Base-by-base conservation (phyloP, 2,888 invertebrate species). In the Coleophora flavipennella region DNA sequence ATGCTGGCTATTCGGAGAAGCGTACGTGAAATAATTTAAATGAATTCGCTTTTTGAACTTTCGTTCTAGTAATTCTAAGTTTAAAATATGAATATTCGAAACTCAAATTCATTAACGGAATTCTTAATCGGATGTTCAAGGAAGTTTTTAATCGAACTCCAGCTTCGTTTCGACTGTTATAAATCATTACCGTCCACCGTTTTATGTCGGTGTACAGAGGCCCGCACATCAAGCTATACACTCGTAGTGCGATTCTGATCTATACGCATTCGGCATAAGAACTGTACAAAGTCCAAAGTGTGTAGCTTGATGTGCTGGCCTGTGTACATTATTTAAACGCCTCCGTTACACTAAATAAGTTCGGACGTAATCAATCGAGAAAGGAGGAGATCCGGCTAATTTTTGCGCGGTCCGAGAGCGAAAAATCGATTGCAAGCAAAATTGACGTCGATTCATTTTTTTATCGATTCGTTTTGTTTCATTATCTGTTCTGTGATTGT, bases 401-500 rank as follows among this genome's bases (percentile, higher is more conserved):
- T 75, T 72, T 63, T 60, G 53, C 52, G 56, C 55, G 50, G 59
- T 58, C 57, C 59, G 59, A 61, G 20, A 46, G 49, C 50, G 52
- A 44, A 51, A 67, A 69, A 69, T 67, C 69, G 72, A 69, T 70
- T 65, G 69, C 67, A 69, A 62, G 67, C 64, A 64, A 62, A 63
- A 67, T 60, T 64, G 68, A 68, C 55, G 60, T 58, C 53, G 59
- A 55, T 52, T 55, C 49, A 33, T 58, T 64, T 64, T 60, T 58
- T 50, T 50, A 57, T 65, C 67, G 67, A 69, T 73, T 74, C 71
- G 65, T 76, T 78, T 74, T 76, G 74, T 79, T 75, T 71, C 71
- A 75, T 78, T 78, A 76, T 80, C 73, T 72, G 71, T 67, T 66
- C 71, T 76, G 70, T 81, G 81, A 81, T 83, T 81, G 81, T 81